These are phyloP conservation scores for Tricholaema leucomelas DNA, from an alignment of 2,113 vertebrate species.

Conservation along the genomic window DNA sequence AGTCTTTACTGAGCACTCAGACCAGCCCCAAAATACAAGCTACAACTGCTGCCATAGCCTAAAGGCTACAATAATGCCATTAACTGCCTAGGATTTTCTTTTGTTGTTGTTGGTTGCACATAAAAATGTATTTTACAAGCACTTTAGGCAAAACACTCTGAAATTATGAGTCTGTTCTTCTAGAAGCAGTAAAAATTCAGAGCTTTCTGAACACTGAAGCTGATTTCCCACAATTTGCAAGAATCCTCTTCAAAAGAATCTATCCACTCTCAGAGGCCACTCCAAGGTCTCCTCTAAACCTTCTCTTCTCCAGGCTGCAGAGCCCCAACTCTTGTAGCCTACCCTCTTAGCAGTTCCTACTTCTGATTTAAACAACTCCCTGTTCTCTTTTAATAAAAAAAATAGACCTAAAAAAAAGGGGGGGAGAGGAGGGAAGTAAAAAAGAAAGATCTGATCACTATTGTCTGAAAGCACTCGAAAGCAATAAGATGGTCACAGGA, in stretches of 20 bases:
- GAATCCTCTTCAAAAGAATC: not conserved
- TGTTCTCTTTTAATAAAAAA: slow-evolving; percentile 64
- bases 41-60: not conserved
- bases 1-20: not conserved
- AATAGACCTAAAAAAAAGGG: not conserved
- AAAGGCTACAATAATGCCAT: not conserved
- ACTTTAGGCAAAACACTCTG: not conserved
- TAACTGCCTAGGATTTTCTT: not conserved
- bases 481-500: slow-evolving; percentile 78
- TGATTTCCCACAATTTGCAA: not conserved
- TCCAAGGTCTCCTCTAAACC: too few species aligned
- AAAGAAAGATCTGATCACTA: slow-evolving; percentile 49
- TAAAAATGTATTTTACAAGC: not conserved
- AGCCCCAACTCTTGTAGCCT: too few species aligned
- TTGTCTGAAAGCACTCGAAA: slow-evolving; percentile 74
- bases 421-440: not conserved
- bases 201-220: not conserved
- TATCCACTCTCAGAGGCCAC: not conserved
- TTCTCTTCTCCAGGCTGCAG: too few species aligned
- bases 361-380: too few species aligned
- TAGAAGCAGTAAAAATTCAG: not conserved
- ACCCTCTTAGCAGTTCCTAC: too few species aligned
- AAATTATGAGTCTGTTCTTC: not conserved
- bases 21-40: not conserved
- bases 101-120: not conserved